Base-by-base conservation (phyloP, 2,113 vertebrate species). In the Oryzias javanicus region DNA sequence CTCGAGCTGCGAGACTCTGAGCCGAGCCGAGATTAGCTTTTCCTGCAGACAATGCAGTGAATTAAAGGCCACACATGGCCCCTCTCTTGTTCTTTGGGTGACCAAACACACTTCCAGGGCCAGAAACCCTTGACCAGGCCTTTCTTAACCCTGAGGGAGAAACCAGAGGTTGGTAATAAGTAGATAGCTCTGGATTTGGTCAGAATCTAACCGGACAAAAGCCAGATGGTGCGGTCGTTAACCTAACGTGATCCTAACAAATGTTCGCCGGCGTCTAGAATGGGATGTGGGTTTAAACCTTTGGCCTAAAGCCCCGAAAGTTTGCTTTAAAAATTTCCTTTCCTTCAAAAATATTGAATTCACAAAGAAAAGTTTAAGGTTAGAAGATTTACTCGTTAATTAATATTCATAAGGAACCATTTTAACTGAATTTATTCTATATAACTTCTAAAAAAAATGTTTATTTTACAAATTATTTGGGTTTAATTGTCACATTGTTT, bases 21-120 rank as follows among this genome's bases (percentile, higher is more conserved):
- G 80, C 79, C 89, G 67, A 69, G 85, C 81, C 73, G 81, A 93
- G 90, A 92, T 94, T 93, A 94, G 91, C 89, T 92, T 88, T 53
- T 35, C 64, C 82, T 82, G 80, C 76, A 79, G 83, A 92, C 91
- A 90, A 93, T 87, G 85, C 74, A 69, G 81, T 80, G 90, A 91
- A 91, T 89, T 91, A 83, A 90, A 90, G 76, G 84, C 79, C 87
- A 89, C 85, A 90, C 87, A 90, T 89, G 86, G 85, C 84, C 83
- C 79, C 79, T 68, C 72, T 88, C 86, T 89, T 89, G 86, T 86
- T 89, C 86, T 86, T 81, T 84, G 74, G 79, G 84, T 84, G 87
- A 88, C 89, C 88, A 89, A 90, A 90, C 87, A 91, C 86, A 89
- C 87, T 91, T 89, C 74, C 73, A 87, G 75, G 85, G 76, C 81